Percentiles rank a stretch among this genome's conserved stretches.
phyloP scores from a whole-genome alignment of 2,113 vertebrate genomes.

The Crypturellus undulatus region DNA sequence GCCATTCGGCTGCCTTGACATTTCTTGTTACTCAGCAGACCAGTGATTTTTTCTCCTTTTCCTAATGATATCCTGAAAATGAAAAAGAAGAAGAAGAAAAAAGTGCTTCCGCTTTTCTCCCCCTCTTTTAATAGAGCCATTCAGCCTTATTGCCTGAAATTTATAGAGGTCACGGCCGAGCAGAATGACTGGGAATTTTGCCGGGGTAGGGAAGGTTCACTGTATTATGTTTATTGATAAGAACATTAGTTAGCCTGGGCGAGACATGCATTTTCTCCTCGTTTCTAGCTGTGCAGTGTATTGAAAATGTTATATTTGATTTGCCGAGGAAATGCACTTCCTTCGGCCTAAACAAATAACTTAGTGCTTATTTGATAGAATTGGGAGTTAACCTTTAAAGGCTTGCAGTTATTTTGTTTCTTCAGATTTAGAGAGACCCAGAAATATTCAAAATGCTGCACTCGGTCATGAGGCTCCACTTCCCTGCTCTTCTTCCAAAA shows the following conservation, averaged over 20 bases:
- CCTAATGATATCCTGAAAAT: background rate
- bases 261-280: background rate
- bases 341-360: slow-evolving; percentile 28
- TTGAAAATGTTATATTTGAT: background rate
- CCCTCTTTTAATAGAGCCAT: background rate
- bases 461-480: background rate
- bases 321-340: background rate
- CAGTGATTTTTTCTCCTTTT: background rate
- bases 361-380: background rate
- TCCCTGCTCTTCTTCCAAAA: background rate
- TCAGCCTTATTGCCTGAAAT: slow-evolving; percentile 10
- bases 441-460: background rate
- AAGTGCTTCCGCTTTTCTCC: background rate
- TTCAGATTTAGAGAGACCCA: background rate
- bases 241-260: background rate
- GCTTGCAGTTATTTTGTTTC: background rate
- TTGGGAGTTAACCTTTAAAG: background rate
- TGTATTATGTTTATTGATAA: background rate
- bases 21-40: background rate
- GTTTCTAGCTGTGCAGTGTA: background rate
- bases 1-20: background rate
- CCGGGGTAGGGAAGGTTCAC: background rate
- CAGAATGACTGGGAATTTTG: background rate
- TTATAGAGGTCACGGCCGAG: slow-evolving; percentile 23
- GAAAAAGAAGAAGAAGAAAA: background rate